These are phyloP conservation scores for Pterois miles DNA, from an alignment of 2,797 vertebrate species.

Conservation along the genomic window DNA sequence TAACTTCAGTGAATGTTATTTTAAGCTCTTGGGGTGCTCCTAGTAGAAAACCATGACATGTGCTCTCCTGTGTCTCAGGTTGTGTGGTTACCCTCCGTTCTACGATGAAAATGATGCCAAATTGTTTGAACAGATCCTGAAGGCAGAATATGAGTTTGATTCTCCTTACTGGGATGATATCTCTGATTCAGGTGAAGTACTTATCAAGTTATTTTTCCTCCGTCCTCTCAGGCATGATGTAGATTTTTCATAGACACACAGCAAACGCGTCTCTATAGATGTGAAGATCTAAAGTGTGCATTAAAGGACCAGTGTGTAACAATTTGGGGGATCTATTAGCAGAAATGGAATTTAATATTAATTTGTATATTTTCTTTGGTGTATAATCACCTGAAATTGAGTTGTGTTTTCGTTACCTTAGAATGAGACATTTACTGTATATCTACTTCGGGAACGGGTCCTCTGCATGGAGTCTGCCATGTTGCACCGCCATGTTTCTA, in stretches of 20 bases:
- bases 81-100: slow-evolving; percentile 96
- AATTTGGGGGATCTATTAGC: too few species aligned
- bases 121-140: slow-evolving; percentile 97
- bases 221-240: neutral
- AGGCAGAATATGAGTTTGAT: slow-evolving; percentile 97
- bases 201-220: neutral
- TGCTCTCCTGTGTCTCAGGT: slow-evolving; percentile 70
- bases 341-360: too few species aligned
- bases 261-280: accelerated
- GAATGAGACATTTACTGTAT: too few species aligned
- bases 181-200: slow-evolving; percentile 91
- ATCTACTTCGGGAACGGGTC: too few species aligned
- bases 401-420: too few species aligned
- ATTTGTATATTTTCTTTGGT: too few species aligned
- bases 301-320: too few species aligned
- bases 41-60: neutral
- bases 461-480: too few species aligned
- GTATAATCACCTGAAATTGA: too few species aligned
- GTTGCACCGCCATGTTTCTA: too few species aligned
- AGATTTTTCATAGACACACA: neutral
- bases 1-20: neutral
- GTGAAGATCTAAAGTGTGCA: neutral
- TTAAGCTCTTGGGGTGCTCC: too few species aligned
- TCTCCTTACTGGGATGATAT: slow-evolving; percentile 99
- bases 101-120: slow-evolving; percentile 98